Evolutionary conservation across 2,888 invertebrate species (phyloP), one percentile per base, ranked within the genome.

Genomic region (Oegoconia quadripuncta): DNA sequence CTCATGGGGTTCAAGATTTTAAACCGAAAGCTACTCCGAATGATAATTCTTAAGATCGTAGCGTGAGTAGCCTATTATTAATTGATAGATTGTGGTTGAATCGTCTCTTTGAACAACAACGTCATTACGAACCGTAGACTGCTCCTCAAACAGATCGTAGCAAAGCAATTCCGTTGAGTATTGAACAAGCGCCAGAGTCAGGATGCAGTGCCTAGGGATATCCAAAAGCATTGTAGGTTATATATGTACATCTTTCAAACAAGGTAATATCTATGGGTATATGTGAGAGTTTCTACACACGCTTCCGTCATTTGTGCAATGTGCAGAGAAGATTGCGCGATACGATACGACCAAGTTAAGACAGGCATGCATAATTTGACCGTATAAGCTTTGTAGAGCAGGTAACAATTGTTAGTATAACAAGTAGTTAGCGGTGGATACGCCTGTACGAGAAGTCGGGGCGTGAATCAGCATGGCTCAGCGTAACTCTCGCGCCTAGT

Each of bases 351-450:
- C n/a, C 17, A 16, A 29, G 16, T 29, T 29, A n/a, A 15, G 17
- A 29, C 16, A 20, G n/a, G 13, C 31, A 11, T 14, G 34, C 34
- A 25, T 25, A 34, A 25, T 25, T 25, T 16, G 16, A 14, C 34
- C 25, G 2, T 12, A 6, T 16, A 29, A 3, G 17, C 29, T 9
- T 14, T 34, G 35, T n/a, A 40, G 31, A 32, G 39, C 34, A 44
- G 44, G 33, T 49, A 25, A 41, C 52, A 57, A 55, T 49, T 52
- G 51, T 53, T 49, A 48, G 45, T 47, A 52, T 58, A 55, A 60
- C 55, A 53, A 60, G 56, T 59, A 60, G 57, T 52, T 54, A 57
- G 47, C 17, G 38, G 49, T 52, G 52, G 48, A 52, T 44, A 39
- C 49, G 52, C 50, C 52, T 47, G 49, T 38, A 49, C n/a, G 52